Base-by-base conservation (phyloP, 2,888 invertebrate genomes). In the Philopedon plagiatum region DNA sequence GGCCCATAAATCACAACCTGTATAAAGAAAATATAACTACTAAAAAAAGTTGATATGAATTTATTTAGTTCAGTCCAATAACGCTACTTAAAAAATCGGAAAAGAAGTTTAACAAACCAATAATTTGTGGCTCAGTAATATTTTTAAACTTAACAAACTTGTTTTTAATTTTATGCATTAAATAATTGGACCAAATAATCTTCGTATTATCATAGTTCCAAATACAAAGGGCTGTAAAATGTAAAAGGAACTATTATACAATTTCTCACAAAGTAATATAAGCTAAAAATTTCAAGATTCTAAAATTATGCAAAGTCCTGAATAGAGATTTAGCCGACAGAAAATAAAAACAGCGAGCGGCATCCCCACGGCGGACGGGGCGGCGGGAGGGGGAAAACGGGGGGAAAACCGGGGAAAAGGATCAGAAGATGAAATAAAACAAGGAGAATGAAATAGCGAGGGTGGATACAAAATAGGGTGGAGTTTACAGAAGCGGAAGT, bases 401-500 rank as follows among this genome's bases (percentile, higher is more conserved):
- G 18, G 64, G 73, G 73, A 26, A 51, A 60, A 57, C 73, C 75
- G 72, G 73, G 78, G 76, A 76, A 78, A 80, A 80, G 83, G 83
- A 84, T 85, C 84, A 83, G 84, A 83, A 85, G 85, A 85, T 85
- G 84, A 84, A 85, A 85, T 84, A 84, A 85, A 85, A 85, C 85
- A 85, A 85, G 85, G 84, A 81, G 81, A 86, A 85, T 85, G 86
- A 85, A 85, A 85, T 83, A 86, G 86, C 85, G 85, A 86, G 85
- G 83, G 84, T 84, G 84, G 84, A 85, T 85, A 85, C 84, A 82
- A 83, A 83, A 83, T 82, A 80, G 82, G 83, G 83, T 83, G 83
- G 83, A 82, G 83, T 88, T 87, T 87, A 87, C 85, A 85, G 87
- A 86, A 88, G 88, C 87, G 88, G 88, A 88, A 88, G 88, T 87